Evolutionary conservation across 2,888 invertebrate genomes (phyloP), one percentile per base, ranked within the genome.

Genomic region (Cylindroiulus punctatus): DNA sequence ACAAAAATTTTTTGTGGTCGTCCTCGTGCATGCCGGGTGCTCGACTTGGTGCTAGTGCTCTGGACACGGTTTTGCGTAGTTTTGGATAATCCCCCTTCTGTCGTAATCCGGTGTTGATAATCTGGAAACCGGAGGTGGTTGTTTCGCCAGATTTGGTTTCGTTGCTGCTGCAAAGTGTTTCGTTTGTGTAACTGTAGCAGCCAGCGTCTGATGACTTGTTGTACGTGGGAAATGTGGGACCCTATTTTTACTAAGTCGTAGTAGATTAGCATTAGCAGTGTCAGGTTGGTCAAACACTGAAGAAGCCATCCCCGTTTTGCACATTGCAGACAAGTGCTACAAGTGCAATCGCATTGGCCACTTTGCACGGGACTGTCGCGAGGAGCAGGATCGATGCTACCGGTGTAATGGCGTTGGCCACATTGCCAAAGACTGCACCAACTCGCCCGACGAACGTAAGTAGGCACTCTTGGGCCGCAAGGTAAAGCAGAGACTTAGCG

Each of bases 291-390:
- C 47, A 10, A 47, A 12, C 47, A 47, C 17, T 47, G 47, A 47
- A 47, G 47, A 10, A 12, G 47, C 47, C 47, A 47, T 47, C 83
- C 30, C 32, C 47, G 47, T 86, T 83, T 83, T 87, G 52, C 84
- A 84, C 86, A 83, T 86, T 82, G 40, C 81, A 87, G 97, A 97
- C 90, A 97, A 97, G 93, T 97, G 97, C 93, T 97, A 96, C 94
- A 97, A 97, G 93, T 98, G 97, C 92, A 97, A 97, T 92, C 95
- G 96, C 91, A 94, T 94, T 90, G 97, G 97, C 87, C 97, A 97
- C 92, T 97, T 96, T 91, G 97, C 97, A 88, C 94, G 97, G 88
- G 97, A 97, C 90, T 97, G 97, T 93, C 96, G 96, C 91, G 97
- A 97, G 92, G 96, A 96, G 90, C 95, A 96, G 88, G 97, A 97